phyloP scores from a whole-genome alignment of 1,140 invertebrate genomes.

The Drosophila virilis region DNA sequence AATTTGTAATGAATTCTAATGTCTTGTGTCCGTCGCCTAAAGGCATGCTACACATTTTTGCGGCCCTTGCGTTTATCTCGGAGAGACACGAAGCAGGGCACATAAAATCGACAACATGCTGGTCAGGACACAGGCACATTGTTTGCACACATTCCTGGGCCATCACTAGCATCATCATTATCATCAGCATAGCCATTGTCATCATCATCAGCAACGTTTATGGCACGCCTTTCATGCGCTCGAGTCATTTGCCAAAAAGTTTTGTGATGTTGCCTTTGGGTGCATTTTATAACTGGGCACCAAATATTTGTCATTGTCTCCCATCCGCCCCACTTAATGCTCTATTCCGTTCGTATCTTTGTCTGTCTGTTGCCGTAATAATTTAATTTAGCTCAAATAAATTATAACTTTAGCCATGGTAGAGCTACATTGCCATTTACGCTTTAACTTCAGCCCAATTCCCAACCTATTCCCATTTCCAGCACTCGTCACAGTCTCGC shows the following conservation, averaged over 20 bases:
- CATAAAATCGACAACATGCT: slow-evolving; percentile 58
- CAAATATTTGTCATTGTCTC: slow-evolving; percentile 70
- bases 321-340: background rate
- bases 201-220: slow-evolving; percentile 58
- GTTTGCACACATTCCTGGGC: slow-evolving; percentile 54
- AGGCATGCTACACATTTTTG: slow-evolving; percentile 68
- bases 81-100: slow-evolving; percentile 13
- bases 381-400: slow-evolving; percentile 80
- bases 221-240: slow-evolving; percentile 67
- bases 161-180: slow-evolving; percentile 11
- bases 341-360: slow-evolving; percentile 11
- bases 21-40: slow-evolving; percentile 49
- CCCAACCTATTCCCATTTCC: slow-evolving; percentile 13
- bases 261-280: slow-evolving; percentile 74
- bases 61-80: slow-evolving; percentile 17
- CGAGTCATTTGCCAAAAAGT: slow-evolving; percentile 68
- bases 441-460: slow-evolving; percentile 1
- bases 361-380: slow-evolving; percentile 61
- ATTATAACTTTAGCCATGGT: slow-evolving; percentile 60
- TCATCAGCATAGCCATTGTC: slow-evolving; percentile 20
- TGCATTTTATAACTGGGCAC: slow-evolving; percentile 77
- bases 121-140: slow-evolving; percentile 46
- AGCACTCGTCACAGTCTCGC: slow-evolving; percentile 64
- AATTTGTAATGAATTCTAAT: slow-evolving; percentile 79
- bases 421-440: background rate